Evolutionary conservation across 2,113 vertebrate genomes (phyloP).

Genomic region (Xiphophorus hellerii): DNA sequence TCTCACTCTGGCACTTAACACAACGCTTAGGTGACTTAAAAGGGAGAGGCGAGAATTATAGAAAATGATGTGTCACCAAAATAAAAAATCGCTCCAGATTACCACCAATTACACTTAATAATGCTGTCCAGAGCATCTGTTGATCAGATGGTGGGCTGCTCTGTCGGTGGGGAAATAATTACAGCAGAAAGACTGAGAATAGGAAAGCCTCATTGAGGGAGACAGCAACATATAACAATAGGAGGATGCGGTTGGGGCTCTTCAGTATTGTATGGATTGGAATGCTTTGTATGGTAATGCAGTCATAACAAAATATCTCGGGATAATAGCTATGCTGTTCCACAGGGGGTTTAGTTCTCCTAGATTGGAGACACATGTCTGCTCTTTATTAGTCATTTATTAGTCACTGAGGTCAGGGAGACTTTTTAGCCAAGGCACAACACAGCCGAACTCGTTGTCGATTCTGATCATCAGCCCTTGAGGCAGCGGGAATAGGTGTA

Average conservation of each 20-base stretch:
- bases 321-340: slow-evolving; percentile 63
- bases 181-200: slow-evolving; percentile 27
- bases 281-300: slow-evolving; percentile 61
- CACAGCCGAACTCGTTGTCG: slow-evolving; percentile 54
- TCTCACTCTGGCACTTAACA: slow-evolving; percentile 83
- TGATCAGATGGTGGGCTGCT: slow-evolving; percentile 79
- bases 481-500: slow-evolving; percentile 52
- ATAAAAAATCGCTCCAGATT: slow-evolving; percentile 83
- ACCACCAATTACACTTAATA: slow-evolving; percentile 83
- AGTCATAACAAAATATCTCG: slow-evolving; percentile 62
- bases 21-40: slow-evolving; percentile 87
- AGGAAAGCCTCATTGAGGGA: slow-evolving; percentile 43
- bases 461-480: slow-evolving; percentile 59
- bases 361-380: slow-evolving; percentile 73
- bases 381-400: slow-evolving; percentile 75
- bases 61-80: slow-evolving; percentile 90
- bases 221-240: slow-evolving; percentile 44
- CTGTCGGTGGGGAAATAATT: slow-evolving; percentile 43
- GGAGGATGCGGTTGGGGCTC: slow-evolving; percentile 64
- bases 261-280: slow-evolving; percentile 41
- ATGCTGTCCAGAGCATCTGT: slow-evolving; percentile 76
- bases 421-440: slow-evolving; percentile 68
- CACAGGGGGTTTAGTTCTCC: slow-evolving; percentile 53
- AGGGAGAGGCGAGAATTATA: slow-evolving; percentile 87
- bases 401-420: slow-evolving; percentile 68